Percentiles rank a stretch among this genome's conserved stretches.
Conservation (phyloP, 2,113 vertebrate species). For the Bos indicus region DNA sequence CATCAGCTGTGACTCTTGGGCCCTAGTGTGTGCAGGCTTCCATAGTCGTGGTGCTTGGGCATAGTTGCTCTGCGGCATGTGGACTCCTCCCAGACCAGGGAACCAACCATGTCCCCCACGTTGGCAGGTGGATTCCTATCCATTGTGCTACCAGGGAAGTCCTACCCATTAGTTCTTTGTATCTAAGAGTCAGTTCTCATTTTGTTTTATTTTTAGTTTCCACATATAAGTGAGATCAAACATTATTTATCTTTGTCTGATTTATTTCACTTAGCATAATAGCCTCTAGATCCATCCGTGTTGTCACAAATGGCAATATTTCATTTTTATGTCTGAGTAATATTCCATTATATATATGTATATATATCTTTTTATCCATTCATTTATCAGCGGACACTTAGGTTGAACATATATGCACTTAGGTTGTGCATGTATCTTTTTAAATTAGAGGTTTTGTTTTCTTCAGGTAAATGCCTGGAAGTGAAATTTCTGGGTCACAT, state of each 20-base stretch:
- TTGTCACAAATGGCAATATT: not conserved
- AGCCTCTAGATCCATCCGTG: not conserved
- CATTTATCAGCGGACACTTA: not conserved
- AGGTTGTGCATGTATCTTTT: not conserved
- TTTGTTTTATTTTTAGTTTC: not conserved
- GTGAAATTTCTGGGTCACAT: not conserved
- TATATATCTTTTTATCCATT: not conserved
- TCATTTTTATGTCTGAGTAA: not conserved
- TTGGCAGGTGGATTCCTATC: not conserved
- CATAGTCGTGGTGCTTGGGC: rapidly evolving
- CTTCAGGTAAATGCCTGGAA: not conserved
- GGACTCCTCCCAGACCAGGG: not conserved
- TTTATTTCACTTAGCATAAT: not conserved
- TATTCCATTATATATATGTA: not conserved
- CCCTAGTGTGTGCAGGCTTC: not conserved
- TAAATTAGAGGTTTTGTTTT: not conserved
- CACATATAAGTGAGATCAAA: not conserved
- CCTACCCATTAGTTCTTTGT: not conserved
- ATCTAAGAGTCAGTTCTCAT: not conserved
- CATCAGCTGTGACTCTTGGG: not conserved
- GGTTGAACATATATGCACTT: not conserved
- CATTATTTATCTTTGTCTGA: not conserved
- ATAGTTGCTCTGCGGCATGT: rapidly evolving
- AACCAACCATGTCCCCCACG: not conserved
- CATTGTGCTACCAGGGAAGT: not conserved